Evolutionary conservation across 1,140 invertebrate species (phyloP).

Genomic region (Medauroidea extradentata): DNA sequence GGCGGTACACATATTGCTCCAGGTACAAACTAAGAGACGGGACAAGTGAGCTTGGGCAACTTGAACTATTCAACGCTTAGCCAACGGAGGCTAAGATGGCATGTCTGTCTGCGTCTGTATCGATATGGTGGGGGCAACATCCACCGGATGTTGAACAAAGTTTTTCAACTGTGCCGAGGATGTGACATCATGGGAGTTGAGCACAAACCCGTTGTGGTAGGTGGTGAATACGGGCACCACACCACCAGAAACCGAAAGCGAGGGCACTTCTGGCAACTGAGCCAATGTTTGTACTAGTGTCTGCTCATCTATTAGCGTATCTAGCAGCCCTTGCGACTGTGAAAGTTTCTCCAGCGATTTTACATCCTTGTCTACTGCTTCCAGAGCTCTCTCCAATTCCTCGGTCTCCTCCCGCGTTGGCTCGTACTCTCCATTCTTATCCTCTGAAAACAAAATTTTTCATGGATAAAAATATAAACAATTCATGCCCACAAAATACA

Average conservation of each 20-base stretch:
- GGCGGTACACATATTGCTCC: no score
- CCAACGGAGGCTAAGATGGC: conserved; percentile 12
- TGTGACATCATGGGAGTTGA: not conserved
- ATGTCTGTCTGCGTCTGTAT: conserved; percentile 16
- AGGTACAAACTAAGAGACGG: no score
- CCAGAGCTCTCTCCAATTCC: conserved; percentile 75
- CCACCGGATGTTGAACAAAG: not conserved
- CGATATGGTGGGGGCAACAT: conserved; percentile 9
- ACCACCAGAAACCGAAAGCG: not conserved
- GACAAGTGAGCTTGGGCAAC: no score
- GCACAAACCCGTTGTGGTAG: conserved; percentile 12
- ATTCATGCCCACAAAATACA: no score
- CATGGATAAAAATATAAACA: conserved; percentile 9
- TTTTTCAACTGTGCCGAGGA: not conserved
- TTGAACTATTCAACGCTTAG: not conserved
- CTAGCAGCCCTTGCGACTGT: conserved; percentile 54
- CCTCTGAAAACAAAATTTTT: conserved; percentile 48
- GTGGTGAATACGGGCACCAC: conserved; percentile 12
- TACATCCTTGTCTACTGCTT: conserved; percentile 75
- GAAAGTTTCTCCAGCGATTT: conserved; percentile 68
- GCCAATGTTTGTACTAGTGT: conserved; percentile 16
- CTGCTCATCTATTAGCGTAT: conserved; percentile 30
- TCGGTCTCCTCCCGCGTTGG: conserved; percentile 75
- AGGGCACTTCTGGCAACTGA: conserved; percentile 13
- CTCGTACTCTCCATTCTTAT: conserved; percentile 65